Evolutionary conservation across 2,113 vertebrate genomes (phyloP).

Genomic region (Struthidea cinerea): DNA sequence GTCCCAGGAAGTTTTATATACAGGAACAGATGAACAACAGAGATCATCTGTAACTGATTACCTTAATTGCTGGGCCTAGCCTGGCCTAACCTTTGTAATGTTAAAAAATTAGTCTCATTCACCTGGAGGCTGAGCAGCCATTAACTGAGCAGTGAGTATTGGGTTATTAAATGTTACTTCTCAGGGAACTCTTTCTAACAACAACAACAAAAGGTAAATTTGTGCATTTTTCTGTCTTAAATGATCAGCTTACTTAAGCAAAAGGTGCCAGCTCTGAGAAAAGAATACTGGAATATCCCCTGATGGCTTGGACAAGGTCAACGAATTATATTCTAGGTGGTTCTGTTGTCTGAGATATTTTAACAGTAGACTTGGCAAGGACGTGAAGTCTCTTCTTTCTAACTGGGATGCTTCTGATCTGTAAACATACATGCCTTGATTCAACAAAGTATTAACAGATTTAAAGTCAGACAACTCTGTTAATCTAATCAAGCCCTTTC

Average conservation of each 20-base stretch:
- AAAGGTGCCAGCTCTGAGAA: background rate
- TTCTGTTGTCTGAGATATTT: background rate
- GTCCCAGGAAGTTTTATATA: background rate
- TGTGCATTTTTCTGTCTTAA: background rate
- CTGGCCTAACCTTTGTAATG: conserved; percentile 11
- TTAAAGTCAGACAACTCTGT: background rate
- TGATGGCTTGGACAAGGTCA: background rate
- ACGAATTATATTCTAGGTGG: background rate
- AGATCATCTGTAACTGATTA: conserved; percentile 23
- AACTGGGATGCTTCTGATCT: background rate
- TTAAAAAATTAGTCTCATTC: conserved; percentile 22
- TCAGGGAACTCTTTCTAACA: background rate
- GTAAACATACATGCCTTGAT: background rate
- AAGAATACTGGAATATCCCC: background rate
- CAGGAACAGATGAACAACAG: background rate
- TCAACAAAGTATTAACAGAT: background rate
- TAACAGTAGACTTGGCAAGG: background rate
- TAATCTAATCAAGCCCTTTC: background rate
- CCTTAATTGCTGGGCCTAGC: background rate
- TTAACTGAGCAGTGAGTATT: background rate
- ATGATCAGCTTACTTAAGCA: background rate
- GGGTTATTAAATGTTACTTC: background rate
- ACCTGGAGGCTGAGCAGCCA: background rate
- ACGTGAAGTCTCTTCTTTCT: background rate
- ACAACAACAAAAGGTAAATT: background rate